Percentiles rank a stretch among this genome's conserved stretches.
These are phyloP conservation scores for Arenaria interpres DNA, from an alignment of 2,113 vertebrate species.

Conservation along the genomic window DNA sequence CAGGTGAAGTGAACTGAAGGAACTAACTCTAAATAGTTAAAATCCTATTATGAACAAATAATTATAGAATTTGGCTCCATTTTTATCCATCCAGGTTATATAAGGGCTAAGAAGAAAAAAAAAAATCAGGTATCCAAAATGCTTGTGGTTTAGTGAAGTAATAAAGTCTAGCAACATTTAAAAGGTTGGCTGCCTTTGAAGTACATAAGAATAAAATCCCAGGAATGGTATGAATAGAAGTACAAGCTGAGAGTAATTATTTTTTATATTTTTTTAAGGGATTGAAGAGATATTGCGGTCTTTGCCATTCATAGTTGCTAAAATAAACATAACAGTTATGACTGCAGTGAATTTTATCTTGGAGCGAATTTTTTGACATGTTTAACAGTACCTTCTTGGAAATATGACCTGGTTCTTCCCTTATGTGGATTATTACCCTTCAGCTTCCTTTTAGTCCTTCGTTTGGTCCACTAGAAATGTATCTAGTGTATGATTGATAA, in stretches of 20 bases:
- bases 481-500: not conserved
- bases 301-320: not conserved
- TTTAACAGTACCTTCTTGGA: not conserved
- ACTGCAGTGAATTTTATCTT: not conserved
- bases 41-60: not conserved
- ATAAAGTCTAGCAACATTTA: not conserved
- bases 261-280: not conserved
- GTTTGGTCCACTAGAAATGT: not conserved
- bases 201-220: not conserved
- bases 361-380: not conserved
- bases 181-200: not conserved
- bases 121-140: not conserved
- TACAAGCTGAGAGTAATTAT: not conserved
- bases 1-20: not conserved
- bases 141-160: not conserved
- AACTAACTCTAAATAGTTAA: not conserved
- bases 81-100: not conserved
- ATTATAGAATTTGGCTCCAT: not conserved
- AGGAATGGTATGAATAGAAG: not conserved
- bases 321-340: not conserved
- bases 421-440: not conserved
- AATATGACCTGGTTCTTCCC: not conserved
- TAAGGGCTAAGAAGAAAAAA: not conserved
- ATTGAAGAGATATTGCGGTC: not conserved
- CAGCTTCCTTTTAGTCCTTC: not conserved